Conservation (phyloP, 2,113 vertebrate species). For the Hypanus sabinus region DNA sequence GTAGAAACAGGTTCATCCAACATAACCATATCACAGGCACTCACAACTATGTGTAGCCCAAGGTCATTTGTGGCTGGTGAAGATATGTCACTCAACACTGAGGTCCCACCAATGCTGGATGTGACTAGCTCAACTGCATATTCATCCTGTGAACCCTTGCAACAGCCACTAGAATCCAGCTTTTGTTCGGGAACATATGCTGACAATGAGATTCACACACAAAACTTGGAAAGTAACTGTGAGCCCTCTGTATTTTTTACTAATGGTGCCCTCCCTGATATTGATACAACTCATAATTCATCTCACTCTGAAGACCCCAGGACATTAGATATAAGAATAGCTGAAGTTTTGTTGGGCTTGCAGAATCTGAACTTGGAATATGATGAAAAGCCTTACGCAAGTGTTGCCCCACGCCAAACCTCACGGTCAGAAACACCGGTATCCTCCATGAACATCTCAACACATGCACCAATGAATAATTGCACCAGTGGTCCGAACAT, state of each 20-base stretch:
- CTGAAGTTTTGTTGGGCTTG: slow-evolving; percentile 73
- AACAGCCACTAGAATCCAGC: slow-evolving; percentile 42
- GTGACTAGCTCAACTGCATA: not conserved
- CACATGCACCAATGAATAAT: not conserved
- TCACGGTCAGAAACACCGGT: slow-evolving; percentile 42
- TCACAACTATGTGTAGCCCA: slow-evolving; percentile 53
- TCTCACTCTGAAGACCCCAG: slow-evolving; percentile 50
- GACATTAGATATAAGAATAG: slow-evolving; percentile 63
- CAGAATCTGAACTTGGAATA: slow-evolving; percentile 71
- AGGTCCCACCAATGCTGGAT: not conserved
- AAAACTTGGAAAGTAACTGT: slow-evolving; percentile 52
- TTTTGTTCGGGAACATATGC: slow-evolving; percentile 36
- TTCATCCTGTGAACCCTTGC: slow-evolving; percentile 41
- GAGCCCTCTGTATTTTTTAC: slow-evolving; percentile 47
- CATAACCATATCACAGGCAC: slow-evolving; percentile 45
- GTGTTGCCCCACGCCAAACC: slow-evolving; percentile 35
- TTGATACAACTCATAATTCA: slow-evolving; percentile 43
- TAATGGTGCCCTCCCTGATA: slow-evolving; percentile 39
- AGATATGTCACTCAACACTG: slow-evolving; percentile 50
- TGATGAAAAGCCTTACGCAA: slow-evolving; percentile 47
- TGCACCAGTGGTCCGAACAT: slow-evolving; percentile 19
- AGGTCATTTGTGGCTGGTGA: slow-evolving; percentile 53
- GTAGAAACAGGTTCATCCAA: slow-evolving; percentile 50
- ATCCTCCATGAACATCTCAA: slow-evolving; percentile 46
- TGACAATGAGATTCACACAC: slow-evolving; percentile 40